Evolutionary conservation across 2,888 invertebrate genomes (phyloP).

Genomic region (Timema cristinae): DNA sequence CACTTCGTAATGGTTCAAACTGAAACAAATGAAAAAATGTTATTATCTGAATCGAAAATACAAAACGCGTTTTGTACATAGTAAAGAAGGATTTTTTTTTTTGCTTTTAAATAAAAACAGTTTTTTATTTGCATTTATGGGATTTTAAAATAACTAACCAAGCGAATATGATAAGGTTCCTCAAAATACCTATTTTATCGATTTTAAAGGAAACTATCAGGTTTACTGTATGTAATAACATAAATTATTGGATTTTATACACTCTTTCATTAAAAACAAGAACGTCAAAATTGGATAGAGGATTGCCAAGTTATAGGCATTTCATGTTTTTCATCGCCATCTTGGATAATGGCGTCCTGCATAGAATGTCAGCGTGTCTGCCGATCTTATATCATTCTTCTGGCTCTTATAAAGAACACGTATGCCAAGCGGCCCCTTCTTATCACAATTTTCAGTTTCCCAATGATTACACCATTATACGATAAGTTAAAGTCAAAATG

Average conservation of each 20-base stretch:
- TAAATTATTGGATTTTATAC: background rate
- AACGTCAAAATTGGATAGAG: background rate
- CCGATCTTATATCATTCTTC: background rate
- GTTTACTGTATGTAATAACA: background rate
- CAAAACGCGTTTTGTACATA: background rate
- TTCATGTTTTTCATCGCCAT: background rate
- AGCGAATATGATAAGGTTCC: background rate
- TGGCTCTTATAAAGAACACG: background rate
- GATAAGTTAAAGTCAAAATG: too few relatives aligned
- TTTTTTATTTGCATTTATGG: too few relatives aligned
- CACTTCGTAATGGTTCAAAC: background rate
- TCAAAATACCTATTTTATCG: background rate
- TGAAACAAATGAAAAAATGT: slow-evolving; percentile 2
- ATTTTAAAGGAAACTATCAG: background rate
- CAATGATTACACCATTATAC: too few relatives aligned
- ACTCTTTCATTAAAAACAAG: background rate
- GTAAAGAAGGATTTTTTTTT: background rate
- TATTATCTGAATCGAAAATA: background rate
- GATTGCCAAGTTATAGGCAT: background rate
- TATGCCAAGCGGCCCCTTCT: slow-evolving; percentile 6
- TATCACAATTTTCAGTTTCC: slow-evolving; percentile 8
- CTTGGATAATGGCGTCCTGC: background rate
- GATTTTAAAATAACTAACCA: too few relatives aligned
- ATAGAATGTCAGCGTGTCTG: background rate
- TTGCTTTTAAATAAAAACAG: background rate